These are phyloP conservation scores for Watsonalla cultraria DNA, from an alignment of 2,888 invertebrate species.

Conservation along the genomic window DNA sequence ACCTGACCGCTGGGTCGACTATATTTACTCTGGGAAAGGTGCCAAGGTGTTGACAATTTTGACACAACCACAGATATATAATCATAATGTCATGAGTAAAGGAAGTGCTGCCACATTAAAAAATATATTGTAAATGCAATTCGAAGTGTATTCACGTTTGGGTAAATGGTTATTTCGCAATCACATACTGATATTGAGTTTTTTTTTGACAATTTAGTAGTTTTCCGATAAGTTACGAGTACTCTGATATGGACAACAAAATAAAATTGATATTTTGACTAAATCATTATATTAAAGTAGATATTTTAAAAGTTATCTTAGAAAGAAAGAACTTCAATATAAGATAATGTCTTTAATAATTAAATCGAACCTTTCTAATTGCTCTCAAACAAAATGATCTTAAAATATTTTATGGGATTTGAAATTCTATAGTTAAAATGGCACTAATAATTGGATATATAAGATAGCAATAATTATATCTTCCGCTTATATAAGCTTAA, in stretches of 20 bases:
- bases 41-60: constrained; percentile 25
- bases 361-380: background rate
- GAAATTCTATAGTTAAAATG: no score
- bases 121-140: constrained; percentile 19
- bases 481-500: background rate
- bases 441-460: no score
- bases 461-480: background rate
- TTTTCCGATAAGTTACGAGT: no score
- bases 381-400: no score
- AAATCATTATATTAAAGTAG: constrained; percentile 8
- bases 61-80: no score
- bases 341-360: background rate
- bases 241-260: no score
- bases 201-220: no score
- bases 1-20: background rate
- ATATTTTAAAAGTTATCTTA: constrained; percentile 9
- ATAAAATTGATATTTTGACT: no score
- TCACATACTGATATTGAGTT: no score
- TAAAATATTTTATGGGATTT: no score
- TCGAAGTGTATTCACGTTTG: constrained; percentile 20
- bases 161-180: constrained; percentile 4
- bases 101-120: constrained; percentile 29
- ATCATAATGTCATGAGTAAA: constrained; percentile 20
- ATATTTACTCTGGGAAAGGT: constrained; percentile 22
- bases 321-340: background rate